Conservation (phyloP, 2,888 invertebrate species). For the Leuctra nigra region DNA sequence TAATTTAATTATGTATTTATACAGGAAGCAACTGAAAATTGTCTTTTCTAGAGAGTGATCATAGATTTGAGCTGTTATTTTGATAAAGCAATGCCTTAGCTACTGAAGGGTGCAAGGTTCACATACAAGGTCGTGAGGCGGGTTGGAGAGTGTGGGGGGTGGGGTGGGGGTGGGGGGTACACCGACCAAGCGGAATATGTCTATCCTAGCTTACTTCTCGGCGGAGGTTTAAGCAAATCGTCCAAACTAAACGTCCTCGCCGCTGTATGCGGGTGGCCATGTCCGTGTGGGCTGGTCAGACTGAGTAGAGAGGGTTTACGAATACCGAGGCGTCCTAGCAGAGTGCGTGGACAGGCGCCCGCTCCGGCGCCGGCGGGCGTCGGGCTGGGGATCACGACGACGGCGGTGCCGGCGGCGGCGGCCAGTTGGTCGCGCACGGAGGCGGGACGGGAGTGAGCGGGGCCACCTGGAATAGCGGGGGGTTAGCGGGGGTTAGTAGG, state of each 20-base stretch:
- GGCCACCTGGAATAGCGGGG: slow-evolving; percentile 19
- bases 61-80: no score
- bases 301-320: slow-evolving; percentile 82
- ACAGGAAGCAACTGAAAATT: no score
- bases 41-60: no score
- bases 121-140: neutral
- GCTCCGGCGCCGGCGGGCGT: slow-evolving; percentile 22
- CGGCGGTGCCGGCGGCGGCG: slow-evolving; percentile 41
- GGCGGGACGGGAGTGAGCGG: slow-evolving; percentile 38
- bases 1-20: no score
- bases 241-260: slow-evolving; percentile 82
- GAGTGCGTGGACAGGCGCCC: slow-evolving; percentile 47
- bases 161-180: slow-evolving; percentile 11
- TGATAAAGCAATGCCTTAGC: no score
- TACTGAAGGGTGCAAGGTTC: no score
- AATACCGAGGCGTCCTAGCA: slow-evolving; percentile 78
- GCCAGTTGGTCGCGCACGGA: slow-evolving; percentile 54
- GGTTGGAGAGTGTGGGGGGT: neutral
- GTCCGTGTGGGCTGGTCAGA: slow-evolving; percentile 58
- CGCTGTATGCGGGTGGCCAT: slow-evolving; percentile 51
- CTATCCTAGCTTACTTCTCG: slow-evolving; percentile 60
- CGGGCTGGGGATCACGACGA: slow-evolving; percentile 36
- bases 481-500: no score
- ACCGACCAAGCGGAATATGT: slow-evolving; percentile 12
- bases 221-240: slow-evolving; percentile 78